These are phyloP conservation scores for Chaetops frenatus DNA, from an alignment of 2,113 vertebrate species.

Conservation along the genomic window DNA sequence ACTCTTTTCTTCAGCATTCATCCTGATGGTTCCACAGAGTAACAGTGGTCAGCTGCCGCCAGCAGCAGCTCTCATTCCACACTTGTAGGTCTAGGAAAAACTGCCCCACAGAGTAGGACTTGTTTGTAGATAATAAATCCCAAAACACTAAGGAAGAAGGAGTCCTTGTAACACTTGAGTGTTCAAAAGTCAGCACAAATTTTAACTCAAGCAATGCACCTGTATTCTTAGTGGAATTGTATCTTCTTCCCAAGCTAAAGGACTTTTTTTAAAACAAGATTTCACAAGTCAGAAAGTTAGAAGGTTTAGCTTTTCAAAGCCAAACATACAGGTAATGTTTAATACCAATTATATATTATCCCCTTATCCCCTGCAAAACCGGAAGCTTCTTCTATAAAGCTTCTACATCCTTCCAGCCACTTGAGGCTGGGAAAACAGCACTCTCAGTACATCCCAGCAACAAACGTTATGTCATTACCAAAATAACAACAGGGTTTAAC, in stretches of 20 bases:
- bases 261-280: background rate
- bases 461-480: background rate
- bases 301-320: background rate
- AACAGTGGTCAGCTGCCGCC: background rate
- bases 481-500: background rate
- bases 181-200: background rate
- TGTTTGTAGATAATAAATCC: background rate
- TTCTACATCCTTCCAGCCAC: background rate
- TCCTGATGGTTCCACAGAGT: background rate
- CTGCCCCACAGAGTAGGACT: background rate
- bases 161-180: background rate
- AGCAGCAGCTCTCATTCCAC: background rate
- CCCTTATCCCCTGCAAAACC: background rate
- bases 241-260: background rate
- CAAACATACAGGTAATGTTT: background rate
- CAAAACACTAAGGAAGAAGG: background rate
- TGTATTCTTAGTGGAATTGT: background rate
- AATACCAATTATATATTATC: background rate
- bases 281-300: background rate
- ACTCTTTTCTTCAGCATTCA: background rate
- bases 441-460: background rate
- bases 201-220: background rate
- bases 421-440: background rate
- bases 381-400: background rate
- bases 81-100: background rate